Evolutionary conservation across 2,888 invertebrate genomes (phyloP).

Genomic region (Dryococelus australis): DNA sequence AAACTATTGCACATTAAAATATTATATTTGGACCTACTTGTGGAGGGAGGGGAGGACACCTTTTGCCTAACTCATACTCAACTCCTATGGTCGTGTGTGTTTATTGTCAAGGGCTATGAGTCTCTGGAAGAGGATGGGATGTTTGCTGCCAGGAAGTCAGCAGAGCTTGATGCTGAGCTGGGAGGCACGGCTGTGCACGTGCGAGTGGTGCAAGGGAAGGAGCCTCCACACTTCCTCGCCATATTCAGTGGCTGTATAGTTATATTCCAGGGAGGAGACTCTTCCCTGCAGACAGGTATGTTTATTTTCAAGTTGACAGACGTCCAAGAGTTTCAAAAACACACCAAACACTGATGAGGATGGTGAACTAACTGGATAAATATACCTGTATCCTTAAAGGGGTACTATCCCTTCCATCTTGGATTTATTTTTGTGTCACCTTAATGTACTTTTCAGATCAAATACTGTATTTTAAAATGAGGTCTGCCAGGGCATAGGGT

Average conservation of each 20-base stretch:
- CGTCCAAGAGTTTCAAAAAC: not conserved
- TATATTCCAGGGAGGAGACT: conserved; percentile 70
- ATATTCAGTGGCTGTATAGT: conserved; percentile 88
- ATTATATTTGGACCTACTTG: too few relatives aligned
- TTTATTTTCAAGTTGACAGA: not conserved
- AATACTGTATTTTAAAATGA: too few relatives aligned
- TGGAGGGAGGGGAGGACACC: too few relatives aligned
- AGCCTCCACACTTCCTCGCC: conserved; percentile 90
- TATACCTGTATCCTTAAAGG: too few relatives aligned
- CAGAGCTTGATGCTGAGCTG: conserved; percentile 64
- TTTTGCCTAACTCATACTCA: too few relatives aligned
- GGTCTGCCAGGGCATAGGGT: too few relatives aligned
- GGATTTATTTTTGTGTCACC: too few relatives aligned
- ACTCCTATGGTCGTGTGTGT: too few relatives aligned
- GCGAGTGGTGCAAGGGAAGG: conserved; percentile 86
- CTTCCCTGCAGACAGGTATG: conserved; percentile 59
- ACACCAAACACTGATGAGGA: not conserved
- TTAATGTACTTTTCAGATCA: too few relatives aligned
- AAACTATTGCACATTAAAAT: too few relatives aligned
- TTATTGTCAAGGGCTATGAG: conserved; percentile 69
- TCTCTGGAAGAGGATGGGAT: conserved; percentile 78
- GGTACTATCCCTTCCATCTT: too few relatives aligned
- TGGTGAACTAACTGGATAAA: not conserved
- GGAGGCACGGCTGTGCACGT: conserved; percentile 65
- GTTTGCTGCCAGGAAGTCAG: conserved; percentile 65